Percentiles rank a stretch among this genome's conserved stretches.
phyloP scores from a whole-genome alignment of 1,140 invertebrate genomes.

The Aphis craccivora region DNA sequence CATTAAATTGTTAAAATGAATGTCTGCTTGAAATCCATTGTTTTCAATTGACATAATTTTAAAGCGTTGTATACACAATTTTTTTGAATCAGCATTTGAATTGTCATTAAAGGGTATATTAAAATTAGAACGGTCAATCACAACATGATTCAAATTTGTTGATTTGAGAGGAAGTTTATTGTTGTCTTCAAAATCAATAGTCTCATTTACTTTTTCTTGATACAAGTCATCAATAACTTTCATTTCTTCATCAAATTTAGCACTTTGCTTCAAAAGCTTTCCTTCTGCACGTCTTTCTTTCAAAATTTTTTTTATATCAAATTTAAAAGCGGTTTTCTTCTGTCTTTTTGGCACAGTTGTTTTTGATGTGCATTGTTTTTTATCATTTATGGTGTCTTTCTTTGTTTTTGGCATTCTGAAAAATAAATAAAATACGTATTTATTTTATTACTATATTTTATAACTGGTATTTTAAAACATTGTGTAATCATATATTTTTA shows the following conservation, averaged over 20 bases:
- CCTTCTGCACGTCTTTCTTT: neutral
- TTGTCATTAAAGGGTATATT: neutral
- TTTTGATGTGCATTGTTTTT: neutral
- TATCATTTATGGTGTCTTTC: neutral
- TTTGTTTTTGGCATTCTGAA: neutral
- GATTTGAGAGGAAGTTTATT: neutral
- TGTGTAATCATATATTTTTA: neutral
- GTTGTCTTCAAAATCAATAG: neutral
- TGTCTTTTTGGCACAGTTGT: neutral
- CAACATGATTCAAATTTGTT: neutral
- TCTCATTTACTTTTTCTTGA: neutral
- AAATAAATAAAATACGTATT: neutral
- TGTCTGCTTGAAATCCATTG: neutral
- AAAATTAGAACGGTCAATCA: neutral
- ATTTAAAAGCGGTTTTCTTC: neutral
- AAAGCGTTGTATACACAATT: neutral
- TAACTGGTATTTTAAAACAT: neutral
- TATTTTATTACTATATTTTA: neutral
- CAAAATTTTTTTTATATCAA: neutral
- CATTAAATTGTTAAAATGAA: neutral
- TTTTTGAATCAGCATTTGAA: neutral
- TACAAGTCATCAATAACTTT: neutral
- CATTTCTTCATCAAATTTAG: neutral
- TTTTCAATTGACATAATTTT: neutral
- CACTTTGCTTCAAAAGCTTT: neutral